Percentiles rank a stretch among this genome's conserved stretches.
phyloP scores from a whole-genome alignment of 2,113 vertebrate species.

The Lepidothrix coronata region DNA sequence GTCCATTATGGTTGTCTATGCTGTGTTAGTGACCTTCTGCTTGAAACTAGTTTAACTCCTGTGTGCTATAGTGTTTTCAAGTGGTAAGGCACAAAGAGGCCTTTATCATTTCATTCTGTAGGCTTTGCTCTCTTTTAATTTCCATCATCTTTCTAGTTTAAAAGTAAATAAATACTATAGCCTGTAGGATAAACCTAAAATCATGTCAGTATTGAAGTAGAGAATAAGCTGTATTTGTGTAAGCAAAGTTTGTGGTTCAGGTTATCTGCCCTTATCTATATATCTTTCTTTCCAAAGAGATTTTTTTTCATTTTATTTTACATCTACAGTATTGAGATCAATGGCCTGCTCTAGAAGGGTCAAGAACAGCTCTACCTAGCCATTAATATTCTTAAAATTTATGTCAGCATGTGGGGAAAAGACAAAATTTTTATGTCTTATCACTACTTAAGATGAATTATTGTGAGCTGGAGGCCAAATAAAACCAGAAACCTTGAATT shows the following conservation, averaged over 20 bases:
- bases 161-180: neutral
- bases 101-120: neutral
- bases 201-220: neutral
- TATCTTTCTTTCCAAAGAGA: neutral
- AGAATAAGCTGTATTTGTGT: neutral
- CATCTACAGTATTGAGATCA: neutral
- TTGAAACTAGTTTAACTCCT: neutral
- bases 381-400: slow-evolving; percentile 4
- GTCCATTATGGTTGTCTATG: neutral
- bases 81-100: neutral
- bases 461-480: neutral
- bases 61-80: neutral
- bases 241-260: neutral
- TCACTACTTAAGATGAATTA: neutral
- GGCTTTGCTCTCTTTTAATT: neutral
- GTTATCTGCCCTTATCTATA: neutral
- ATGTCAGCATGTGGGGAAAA: neutral
- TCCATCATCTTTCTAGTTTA: neutral
- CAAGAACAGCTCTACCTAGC: neutral
- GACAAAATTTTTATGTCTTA: neutral
- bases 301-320: neutral
- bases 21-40: neutral
- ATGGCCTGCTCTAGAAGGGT: neutral
- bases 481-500: neutral
- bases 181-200: neutral